Base-by-base conservation (phyloP, 2,888 invertebrate species). In the Microdon myrmicae region DNA sequence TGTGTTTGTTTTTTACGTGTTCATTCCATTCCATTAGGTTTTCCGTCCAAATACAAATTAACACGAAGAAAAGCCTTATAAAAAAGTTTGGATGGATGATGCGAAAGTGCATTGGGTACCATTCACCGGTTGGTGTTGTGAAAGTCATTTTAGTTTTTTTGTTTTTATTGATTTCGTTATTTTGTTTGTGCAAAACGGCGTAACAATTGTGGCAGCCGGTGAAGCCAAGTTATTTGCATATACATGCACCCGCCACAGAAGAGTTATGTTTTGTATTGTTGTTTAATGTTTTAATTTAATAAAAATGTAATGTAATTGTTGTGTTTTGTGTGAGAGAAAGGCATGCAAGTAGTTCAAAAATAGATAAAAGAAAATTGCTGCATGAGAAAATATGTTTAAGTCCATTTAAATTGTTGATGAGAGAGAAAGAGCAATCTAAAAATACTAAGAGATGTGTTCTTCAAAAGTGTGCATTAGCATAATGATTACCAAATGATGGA, bases 261-360 rank as follows among this genome's bases (percentile, higher is more conserved):
- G 39, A n/a, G 7, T n/a, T n/a, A n/a, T n/a, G n/a, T n/a, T n/a
- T n/a, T n/a, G n/a, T n/a, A n/a, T 37, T 45, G 45, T 59, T 39
- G 47, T 45, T 56, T 38, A 44, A 34, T 37, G 32, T 64, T 64
- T 47, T 44, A 58, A 47, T 56, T 43, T 17, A 56, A 41, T 43
- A 43, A 28, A 56, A 53, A n/a, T n/a, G 8, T 28, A 53, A 22
- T 34, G 26, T 16, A n/a, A n/a, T n/a, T n/a, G n/a, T n/a, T n/a
- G n/a, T n/a, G n/a, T n/a, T n/a, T n/a, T n/a, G n/a, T n/a, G n/a
- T n/a, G n/a, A 35, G 37, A 47, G 56, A 17, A 17, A 56, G 51
- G 58, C 64, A 64, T 64, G 64, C 58, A 64, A 61, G 49, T 38
- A 45, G 32, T 49, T 56, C 51, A 13, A 51, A 55, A 61, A 41